Evolutionary conservation across 2,888 invertebrate species (phyloP), one percentile per base, ranked within the genome.

Genomic region (Adelphocoris suturalis): DNA sequence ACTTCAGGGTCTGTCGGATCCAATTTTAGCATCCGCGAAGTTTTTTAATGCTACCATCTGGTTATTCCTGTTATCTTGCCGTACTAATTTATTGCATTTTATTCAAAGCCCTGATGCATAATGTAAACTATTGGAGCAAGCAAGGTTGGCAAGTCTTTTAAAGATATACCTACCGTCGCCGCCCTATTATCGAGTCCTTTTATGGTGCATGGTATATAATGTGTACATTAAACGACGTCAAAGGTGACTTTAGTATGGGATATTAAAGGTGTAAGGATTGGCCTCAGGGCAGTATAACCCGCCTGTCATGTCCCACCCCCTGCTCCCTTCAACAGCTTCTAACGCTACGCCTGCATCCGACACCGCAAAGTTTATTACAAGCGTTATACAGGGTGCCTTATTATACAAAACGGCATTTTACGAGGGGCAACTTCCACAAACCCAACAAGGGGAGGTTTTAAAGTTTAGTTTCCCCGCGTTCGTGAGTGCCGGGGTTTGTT

Each of bases 191-290:
- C 61, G 88, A 68, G 47, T 19, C 46, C 80, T 47, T 89, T 89
- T 89, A 89, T 48, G 48, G 68, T 61, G n/a, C 61, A 55, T 46
- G 82, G 82, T 81, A 82, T 89, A 89, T 89, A 89, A 89, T 89
- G 89, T 89, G 89, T 82, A 75, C 89, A 81, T 81, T 89, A 81
- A 89, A 89, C 37, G 82, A 82, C 82, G 89, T 89, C 82, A 89
- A 89, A 89, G 89, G 82, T 84, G 89, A 81, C 89, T 89, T 89
- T 89, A 89, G 82, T 82, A 28, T 47, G 48, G 89, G 82, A 89
- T 61, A 89, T 89, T 89, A 89, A 89, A 89, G 82, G 89, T 88
- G 88, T 84, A 89, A 89, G 89, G 89, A 89, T 89, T 89, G 89
- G 89, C 89, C 89, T 89, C 48, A 89, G 88, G 89, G 89, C 89